Evolutionary conservation across 2,888 invertebrate species (phyloP).

Genomic region (Gisinianus flammeolus): DNA sequence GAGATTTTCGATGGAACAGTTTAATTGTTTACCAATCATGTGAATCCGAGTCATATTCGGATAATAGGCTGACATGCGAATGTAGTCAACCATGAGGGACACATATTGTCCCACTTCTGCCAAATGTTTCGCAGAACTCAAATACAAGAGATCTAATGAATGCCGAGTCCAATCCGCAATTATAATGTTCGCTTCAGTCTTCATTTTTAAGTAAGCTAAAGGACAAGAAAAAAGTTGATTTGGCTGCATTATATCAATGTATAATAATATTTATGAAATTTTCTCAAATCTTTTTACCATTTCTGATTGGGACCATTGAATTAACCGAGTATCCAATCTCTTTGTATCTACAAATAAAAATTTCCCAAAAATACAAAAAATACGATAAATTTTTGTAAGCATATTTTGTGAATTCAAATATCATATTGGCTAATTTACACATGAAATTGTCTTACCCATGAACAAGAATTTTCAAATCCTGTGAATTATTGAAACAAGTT

Average conservation of each 20-base stretch:
- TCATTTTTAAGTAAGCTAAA: conserved; percentile 46
- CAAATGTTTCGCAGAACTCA: conserved; percentile 48
- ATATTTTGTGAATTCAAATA: too few species aligned
- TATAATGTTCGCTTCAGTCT: conserved; percentile 46
- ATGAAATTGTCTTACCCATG: too few species aligned
- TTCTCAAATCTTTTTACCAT: background rate
- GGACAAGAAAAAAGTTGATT: too few species aligned
- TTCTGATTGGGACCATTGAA: conserved; percentile 23
- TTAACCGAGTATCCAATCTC: conserved; percentile 10
- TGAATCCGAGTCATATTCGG: conserved; percentile 21
- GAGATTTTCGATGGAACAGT: too few species aligned
- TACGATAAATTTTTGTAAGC: too few species aligned
- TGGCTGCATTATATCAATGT: too few species aligned
- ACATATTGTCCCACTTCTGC: conserved; percentile 50
- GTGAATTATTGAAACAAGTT: conserved; percentile 24
- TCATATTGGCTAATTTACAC: too few species aligned
- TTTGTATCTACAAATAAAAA: conserved; percentile 52
- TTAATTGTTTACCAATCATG: conserved; percentile 26
- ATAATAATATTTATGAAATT: background rate
- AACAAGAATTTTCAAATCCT: conserved; percentile 49
- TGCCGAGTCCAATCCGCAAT: conserved; percentile 51
- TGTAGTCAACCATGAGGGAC: conserved; percentile 45
- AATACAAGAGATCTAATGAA: conserved; percentile 46
- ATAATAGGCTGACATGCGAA: conserved; percentile 20
- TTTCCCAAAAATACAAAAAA: too few species aligned